Percentiles rank a stretch among this genome's conserved stretches.
These are phyloP conservation scores for Caenorhabditis sp. DNA, from an alignment of 2,888 invertebrate species.

Conservation along the genomic window DNA sequence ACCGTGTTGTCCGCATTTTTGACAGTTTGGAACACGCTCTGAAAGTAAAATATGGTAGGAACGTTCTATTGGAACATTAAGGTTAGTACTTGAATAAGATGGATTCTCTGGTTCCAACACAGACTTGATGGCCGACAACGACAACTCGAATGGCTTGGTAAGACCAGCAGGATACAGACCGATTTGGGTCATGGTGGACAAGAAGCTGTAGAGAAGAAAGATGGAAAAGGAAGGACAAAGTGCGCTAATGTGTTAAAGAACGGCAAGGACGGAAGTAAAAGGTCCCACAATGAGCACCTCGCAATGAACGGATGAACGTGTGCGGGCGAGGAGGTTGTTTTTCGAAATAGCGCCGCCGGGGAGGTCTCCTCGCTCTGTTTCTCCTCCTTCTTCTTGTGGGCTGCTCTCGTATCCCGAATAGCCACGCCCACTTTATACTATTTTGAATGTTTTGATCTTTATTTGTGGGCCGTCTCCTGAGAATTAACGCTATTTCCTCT, in stretches of 20 bases:
- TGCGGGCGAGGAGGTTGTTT: slow-evolving; percentile 53
- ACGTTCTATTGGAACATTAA: too few relatives aligned
- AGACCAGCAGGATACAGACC: slow-evolving; percentile 58
- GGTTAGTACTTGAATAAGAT: slow-evolving; percentile 65
- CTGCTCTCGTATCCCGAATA: slow-evolving; percentile 54
- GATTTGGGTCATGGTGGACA: slow-evolving; percentile 57
- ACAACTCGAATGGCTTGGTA: slow-evolving; percentile 60
- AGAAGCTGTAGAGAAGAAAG: slow-evolving; percentile 4
- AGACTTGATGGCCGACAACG: slow-evolving; percentile 64
- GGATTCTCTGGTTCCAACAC: slow-evolving; percentile 68
- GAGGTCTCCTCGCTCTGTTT: slow-evolving; percentile 58
- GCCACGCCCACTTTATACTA: slow-evolving; percentile 58
- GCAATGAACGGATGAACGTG: slow-evolving; percentile 54
- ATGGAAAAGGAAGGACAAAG: slow-evolving; percentile 25
- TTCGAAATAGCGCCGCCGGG: slow-evolving; percentile 57
- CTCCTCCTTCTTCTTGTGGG: slow-evolving; percentile 47
- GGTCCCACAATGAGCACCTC: slow-evolving; percentile 46
- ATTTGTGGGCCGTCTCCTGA: slow-evolving; percentile 40
- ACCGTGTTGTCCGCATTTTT: slow-evolving; percentile 77
- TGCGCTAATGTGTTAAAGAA: slow-evolving; percentile 13
- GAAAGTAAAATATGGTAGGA: too few relatives aligned
- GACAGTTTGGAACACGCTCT: slow-evolving; percentile 77
- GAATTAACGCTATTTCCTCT: slow-evolving; percentile 28
- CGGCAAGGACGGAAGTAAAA: slow-evolving; percentile 8
- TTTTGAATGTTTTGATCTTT: slow-evolving; percentile 62